A percentile compares a stretch with the other conserved stretches of the same genome.
Conservation (phyloP, 2,888 invertebrate genomes). For the Romanomermis culicivorax region DNA sequence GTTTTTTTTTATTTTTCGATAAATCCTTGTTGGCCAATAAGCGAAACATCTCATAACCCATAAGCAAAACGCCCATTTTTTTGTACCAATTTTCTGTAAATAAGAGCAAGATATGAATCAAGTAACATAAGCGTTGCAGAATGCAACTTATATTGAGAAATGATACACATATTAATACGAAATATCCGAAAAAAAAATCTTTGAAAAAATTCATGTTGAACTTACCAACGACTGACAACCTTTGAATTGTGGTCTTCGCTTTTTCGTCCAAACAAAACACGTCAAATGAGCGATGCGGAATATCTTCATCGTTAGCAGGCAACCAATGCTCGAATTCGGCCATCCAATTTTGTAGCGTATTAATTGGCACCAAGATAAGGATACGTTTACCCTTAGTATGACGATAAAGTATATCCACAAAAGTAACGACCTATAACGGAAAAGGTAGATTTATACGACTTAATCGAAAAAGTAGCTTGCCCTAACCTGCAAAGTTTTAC, state of each 20-base stretch:
- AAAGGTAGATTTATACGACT: background rate
- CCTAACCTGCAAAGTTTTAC: slow-evolving; percentile 57
- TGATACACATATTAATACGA: too few relatives aligned
- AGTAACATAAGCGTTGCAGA: background rate
- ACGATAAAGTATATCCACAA: slow-evolving; percentile 80
- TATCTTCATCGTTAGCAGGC: slow-evolving; percentile 48
- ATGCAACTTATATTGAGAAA: too few relatives aligned
- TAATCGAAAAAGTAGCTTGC: background rate
- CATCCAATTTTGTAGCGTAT: slow-evolving; percentile 85
- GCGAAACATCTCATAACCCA: slow-evolving; percentile 89
- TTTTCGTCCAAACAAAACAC: slow-evolving; percentile 77
- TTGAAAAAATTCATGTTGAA: too few relatives aligned
- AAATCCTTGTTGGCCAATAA: slow-evolving; percentile 50
- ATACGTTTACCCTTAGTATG: slow-evolving; percentile 69
- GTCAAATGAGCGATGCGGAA: slow-evolving; percentile 56
- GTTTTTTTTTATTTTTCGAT: slow-evolving; percentile 15
- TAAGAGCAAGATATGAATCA: background rate
- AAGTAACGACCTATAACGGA: slow-evolving; percentile 52
- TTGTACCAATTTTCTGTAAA: slow-evolving; percentile 47
- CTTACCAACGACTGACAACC: slow-evolving; percentile 49
- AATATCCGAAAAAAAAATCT: too few relatives aligned
- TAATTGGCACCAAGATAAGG: slow-evolving; percentile 90
- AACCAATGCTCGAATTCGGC: slow-evolving; percentile 93
- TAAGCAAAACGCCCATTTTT: slow-evolving; percentile 72
- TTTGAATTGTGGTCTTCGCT: slow-evolving; percentile 65